A percentile compares a stretch with the other conserved stretches of the same genome.
Conservation (phyloP, 2,888 invertebrate species). For the Drosophila recens region DNA sequence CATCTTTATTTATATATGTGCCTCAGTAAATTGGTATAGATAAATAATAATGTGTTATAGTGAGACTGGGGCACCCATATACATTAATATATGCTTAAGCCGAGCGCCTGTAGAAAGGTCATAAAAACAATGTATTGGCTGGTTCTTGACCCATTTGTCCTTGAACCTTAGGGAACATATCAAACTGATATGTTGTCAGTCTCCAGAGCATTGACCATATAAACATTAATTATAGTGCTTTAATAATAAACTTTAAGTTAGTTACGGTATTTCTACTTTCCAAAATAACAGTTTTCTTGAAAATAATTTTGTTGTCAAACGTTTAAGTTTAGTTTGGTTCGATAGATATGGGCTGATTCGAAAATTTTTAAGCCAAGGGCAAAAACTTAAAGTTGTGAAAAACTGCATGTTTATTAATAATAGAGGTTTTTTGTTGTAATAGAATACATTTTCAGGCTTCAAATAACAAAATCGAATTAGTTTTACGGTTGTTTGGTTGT, state of each 20-base stretch:
- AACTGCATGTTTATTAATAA: no score
- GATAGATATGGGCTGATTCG: no score
- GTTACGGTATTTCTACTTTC: no score
- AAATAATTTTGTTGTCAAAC: no score
- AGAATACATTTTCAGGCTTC: no score
- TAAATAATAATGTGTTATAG: background rate
- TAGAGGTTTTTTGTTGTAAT: no score
- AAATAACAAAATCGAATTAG: no score
- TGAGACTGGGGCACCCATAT: background rate
- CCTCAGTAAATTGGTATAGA: background rate
- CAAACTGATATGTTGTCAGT: background rate
- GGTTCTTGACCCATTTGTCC: slow-evolving; percentile 4
- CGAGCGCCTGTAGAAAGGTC: background rate
- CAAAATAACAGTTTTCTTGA: no score
- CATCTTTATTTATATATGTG: background rate
- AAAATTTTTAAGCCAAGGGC: no score
- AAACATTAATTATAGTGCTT: background rate
- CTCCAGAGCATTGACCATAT: background rate
- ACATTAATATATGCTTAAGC: background rate
- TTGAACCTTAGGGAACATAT: background rate
- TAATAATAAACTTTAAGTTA: background rate
- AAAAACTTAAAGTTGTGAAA: no score
- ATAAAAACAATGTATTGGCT: background rate
- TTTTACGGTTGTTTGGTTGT: no score
- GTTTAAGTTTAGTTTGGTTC: no score